Base-by-base conservation (phyloP, 2,888 invertebrate genomes). In the Elmis aenea region DNA sequence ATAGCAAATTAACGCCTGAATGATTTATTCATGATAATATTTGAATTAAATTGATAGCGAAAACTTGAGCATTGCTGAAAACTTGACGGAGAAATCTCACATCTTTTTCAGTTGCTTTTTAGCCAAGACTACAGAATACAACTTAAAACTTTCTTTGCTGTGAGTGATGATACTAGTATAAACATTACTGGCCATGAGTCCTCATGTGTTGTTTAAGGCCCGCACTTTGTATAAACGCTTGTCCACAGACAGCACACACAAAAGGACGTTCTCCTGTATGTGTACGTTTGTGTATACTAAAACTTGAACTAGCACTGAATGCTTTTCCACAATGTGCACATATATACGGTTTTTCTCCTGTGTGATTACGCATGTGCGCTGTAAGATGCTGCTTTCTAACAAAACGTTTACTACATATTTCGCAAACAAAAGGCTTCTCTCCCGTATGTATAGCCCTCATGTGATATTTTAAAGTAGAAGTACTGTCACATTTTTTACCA, bases 371-470 rank as follows among this genome's bases (percentile, higher is more conserved):
- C 37, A 52, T 44, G 21, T 54, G 54, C 20, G 51, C 48, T 23
- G 48, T 46, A 26, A 54, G 39, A 28, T 52, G 52, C 35, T 52
- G 52, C 30, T 51, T 49, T 32, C 52, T 48, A 5, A 50, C 45
- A 38, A 52, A 55, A 1, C 44, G 32, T 34, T 42, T 48, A 26
- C 51, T 42, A 35, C 57, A 57, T 13, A 54, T 34, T 5, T 33
- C 33, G 33, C 57, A 57, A 11, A 45, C 29, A 31, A 52, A 50
- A 2, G 55, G 55, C 16, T 54, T 47, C 16, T 54, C 54, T 9
- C 53, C 52, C 4, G 43, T 55, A 40, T 57, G 57, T 13, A 30
- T 30, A 14, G 50, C 47, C 24, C 55, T 28, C 45, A 53, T 47
- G 34, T 57, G 57, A 12, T 52, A 48, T 14, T 39, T 37, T 4